A percentile compares a stretch with the other conserved stretches of the same genome.
phyloP scores from a whole-genome alignment of 2,797 vertebrate species.

The Anisognathus igniventris region DNA sequence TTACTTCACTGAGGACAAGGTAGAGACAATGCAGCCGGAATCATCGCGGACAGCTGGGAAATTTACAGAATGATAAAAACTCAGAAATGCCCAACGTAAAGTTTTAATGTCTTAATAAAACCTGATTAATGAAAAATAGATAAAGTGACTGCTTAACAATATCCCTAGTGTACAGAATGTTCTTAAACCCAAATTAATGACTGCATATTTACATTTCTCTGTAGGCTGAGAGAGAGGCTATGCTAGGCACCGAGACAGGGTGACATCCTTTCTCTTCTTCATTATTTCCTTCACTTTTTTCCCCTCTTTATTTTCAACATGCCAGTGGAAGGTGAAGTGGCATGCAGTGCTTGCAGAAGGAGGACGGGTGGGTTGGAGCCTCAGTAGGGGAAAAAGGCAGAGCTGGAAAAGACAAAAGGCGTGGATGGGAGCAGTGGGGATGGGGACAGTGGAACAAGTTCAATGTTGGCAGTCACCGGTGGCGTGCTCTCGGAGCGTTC shows the following conservation, averaged over 20 bases:
- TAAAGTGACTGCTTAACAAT: slow-evolving; percentile 45
- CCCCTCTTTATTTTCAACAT: neutral
- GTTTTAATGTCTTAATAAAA: slow-evolving; percentile 50
- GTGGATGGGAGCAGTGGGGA: neutral
- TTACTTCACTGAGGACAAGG: neutral
- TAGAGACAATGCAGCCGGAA: neutral
- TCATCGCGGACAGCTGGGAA: neutral
- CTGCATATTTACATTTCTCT: slow-evolving; percentile 57
- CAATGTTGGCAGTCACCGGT: neutral
- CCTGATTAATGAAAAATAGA: slow-evolving; percentile 54
- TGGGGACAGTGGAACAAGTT: slow-evolving; percentile 1
- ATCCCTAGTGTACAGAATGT: slow-evolving; percentile 26
- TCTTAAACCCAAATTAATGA: slow-evolving; percentile 64
- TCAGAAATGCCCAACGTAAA: slow-evolving; percentile 23
- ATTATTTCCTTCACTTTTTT: neutral
- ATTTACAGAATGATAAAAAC: slow-evolving; percentile 18
- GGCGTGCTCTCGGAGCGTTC: neutral
- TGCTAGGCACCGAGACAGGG: slow-evolving; percentile 2
- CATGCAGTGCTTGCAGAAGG: neutral
- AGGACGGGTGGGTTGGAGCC: neutral
- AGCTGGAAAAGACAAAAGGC: neutral
- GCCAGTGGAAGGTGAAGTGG: neutral
- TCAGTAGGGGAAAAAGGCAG: neutral
- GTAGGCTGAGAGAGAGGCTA: slow-evolving; percentile 5
- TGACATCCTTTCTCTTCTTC: neutral